Conservation (phyloP, 2,113 vertebrate genomes). For the Ia io region DNA sequence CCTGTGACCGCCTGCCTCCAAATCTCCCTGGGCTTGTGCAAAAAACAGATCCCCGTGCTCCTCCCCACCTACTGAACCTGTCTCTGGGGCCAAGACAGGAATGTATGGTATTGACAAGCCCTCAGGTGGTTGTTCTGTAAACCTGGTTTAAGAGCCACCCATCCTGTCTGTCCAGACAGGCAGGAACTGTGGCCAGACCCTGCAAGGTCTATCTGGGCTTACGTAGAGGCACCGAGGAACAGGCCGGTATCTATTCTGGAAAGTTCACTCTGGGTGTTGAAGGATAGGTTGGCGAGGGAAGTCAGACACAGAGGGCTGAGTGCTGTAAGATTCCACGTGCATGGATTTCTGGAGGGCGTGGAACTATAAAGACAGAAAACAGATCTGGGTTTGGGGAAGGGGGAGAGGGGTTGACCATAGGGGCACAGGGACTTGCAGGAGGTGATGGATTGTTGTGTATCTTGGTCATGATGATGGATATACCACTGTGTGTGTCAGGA, state of each 20-base stretch:
- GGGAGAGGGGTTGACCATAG: background rate
- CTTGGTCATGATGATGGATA: background rate
- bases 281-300: background rate
- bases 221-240: background rate
- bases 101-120: conserved; percentile 66
- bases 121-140: conserved; percentile 50
- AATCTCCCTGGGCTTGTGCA: background rate
- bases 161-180: conserved; percentile 66
- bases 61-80: background rate
- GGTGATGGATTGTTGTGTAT: background rate
- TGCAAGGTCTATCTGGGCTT: background rate
- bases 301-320: background rate
- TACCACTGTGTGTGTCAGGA: background rate
- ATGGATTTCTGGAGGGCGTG: background rate
- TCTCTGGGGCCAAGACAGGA: conserved; percentile 51
- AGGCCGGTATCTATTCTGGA: background rate
- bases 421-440: background rate
- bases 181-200: conserved; percentile 35
- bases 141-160: conserved; percentile 32
- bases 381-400: background rate
- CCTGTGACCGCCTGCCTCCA: background rate
- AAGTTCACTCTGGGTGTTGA: background rate
- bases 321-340: background rate
- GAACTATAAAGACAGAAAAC: background rate
- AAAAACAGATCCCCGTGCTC: background rate